Conservation (phyloP, 2,888 invertebrate genomes). For the Hirtodrosophila histrioides region DNA sequence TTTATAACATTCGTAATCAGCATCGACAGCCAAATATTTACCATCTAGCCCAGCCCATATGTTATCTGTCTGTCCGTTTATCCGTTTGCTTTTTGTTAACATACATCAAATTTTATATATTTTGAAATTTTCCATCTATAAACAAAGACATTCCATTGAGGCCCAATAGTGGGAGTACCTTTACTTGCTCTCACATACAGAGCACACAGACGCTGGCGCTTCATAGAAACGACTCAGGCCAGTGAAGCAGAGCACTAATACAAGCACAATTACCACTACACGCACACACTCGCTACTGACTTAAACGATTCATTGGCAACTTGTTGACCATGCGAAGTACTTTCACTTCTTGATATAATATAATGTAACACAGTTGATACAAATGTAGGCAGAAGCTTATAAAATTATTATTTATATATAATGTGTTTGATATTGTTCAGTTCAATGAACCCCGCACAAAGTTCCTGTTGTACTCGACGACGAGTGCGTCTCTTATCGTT, state of each 20-base stretch:
- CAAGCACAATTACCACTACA: neutral
- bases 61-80: too few relatives aligned
- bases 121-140: too few relatives aligned
- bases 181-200: neutral
- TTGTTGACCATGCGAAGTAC: neutral
- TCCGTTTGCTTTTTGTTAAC: too few relatives aligned
- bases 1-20: too few relatives aligned
- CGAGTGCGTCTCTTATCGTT: slow-evolving; percentile 13
- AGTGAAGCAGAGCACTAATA: neutral
- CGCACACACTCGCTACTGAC: too few relatives aligned
- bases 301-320: neutral
- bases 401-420: neutral
- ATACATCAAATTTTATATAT: too few relatives aligned
- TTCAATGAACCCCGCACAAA: slow-evolving; percentile 22
- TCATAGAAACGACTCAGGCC: neutral
- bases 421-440: neutral
- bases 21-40: too few relatives aligned
- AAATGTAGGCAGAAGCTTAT: slow-evolving; percentile 1
- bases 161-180: too few relatives aligned
- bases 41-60: too few relatives aligned
- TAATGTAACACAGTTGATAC: slow-evolving; percentile 6
- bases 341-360: neutral
- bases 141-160: too few relatives aligned
- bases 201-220: neutral
- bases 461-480: neutral